These are phyloP conservation scores for Julus scandinavius DNA, from an alignment of 2,888 invertebrate species.

Conservation along the genomic window DNA sequence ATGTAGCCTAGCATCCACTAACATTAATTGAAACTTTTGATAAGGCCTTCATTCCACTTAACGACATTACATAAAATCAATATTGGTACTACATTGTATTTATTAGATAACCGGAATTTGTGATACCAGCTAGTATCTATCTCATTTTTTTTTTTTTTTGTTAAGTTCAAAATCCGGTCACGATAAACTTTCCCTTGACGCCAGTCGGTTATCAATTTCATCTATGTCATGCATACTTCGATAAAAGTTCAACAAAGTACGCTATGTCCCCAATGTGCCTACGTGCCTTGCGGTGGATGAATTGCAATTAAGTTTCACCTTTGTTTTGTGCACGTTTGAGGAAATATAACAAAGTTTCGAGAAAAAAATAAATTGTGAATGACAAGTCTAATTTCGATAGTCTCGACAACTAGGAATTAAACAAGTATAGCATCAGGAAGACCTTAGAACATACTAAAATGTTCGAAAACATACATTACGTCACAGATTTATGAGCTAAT, in stretches of 20 bases:
- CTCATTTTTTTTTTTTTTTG: not conserved
- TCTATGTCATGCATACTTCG: not conserved
- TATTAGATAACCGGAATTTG: not conserved
- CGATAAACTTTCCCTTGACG: not conserved
- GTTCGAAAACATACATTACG: no score
- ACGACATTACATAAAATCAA: not conserved
- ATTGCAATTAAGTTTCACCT: not conserved
- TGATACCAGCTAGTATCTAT: not conserved
- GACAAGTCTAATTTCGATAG: no score
- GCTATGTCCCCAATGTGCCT: not conserved
- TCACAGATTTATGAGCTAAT: not conserved
- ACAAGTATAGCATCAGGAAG: no score
- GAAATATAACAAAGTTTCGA: no score
- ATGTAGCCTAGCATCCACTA: not conserved
- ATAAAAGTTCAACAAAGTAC: not conserved
- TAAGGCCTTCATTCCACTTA: not conserved
- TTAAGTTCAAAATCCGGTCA: not conserved
- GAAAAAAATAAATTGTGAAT: no score
- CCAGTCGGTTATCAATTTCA: not conserved
- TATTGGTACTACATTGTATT: not conserved
- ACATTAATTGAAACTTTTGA: not conserved
- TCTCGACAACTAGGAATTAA: no score
- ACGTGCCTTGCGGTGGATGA: not conserved
- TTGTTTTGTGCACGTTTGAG: not conserved
- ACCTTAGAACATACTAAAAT: no score